Base-by-base conservation (phyloP, 2,113 vertebrate genomes). In the Solea solea region DNA sequence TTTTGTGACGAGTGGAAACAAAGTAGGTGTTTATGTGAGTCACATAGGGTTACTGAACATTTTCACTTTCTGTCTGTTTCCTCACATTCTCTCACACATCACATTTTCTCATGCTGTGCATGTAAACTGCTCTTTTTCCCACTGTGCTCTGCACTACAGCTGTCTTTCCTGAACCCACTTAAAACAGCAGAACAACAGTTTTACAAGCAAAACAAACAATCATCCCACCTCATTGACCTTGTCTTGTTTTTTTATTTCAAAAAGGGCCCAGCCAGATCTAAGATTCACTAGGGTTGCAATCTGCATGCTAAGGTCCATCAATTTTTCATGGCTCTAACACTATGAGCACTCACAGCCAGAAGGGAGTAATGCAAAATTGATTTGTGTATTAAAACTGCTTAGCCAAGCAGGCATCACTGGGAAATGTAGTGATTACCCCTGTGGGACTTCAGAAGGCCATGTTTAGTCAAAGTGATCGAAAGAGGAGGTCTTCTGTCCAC, bases 361-460 rank as follows among this genome's bases (percentile, higher is more conserved):
- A 95, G 93, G 91, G 94, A 91, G 93, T 94, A 96, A 95, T 95
- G 93, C 85, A 96, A 95, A 96, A 96, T 95, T 96, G 95, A 96
- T 96, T 94, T 94, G 91, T 94, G 89, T 94, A 94, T 94, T 95
- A 95, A 95, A 95, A 94, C 88, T 94, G 94, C 94, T 95, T 94
- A 96, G 91, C 90, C 92, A 94, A 95, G 94, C 91, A 88, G 86
- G 84, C 81, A 92, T 91, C 89, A 90, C 76, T 93, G 91, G 91
- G 78, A 95, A 93, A 94, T 92, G 92, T 85, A 93, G 87, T 92
- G 94, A 94, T 93, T 93, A 91, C 89, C 78, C 87, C 81, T 86
- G 52, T 77, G 90, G 86, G 90, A 94, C 91, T 89, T 79, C 72
- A 79, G 54, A 69, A 85, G 87, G 86, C 80, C 86, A 78, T n/a